Percentiles rank a stretch among this genome's conserved stretches.
phyloP scores from a whole-genome alignment of 2,888 invertebrate species.

The Carterocephalus palaemon region DNA sequence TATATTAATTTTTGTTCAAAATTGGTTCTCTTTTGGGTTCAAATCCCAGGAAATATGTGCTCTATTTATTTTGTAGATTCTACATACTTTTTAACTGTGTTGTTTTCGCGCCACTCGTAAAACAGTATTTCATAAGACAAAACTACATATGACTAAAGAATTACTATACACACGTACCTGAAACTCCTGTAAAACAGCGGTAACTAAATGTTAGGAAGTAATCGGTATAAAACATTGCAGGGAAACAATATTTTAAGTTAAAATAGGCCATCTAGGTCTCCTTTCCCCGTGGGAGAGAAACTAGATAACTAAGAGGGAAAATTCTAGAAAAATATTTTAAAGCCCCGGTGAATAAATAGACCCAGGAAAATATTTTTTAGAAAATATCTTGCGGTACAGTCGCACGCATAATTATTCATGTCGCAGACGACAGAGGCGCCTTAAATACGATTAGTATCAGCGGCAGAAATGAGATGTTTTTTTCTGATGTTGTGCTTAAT shows the following conservation, averaged over 20 bases:
- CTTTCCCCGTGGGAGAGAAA: neutral
- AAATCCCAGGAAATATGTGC: no score
- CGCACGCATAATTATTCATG: conserved; percentile 3
- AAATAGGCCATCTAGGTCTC: neutral
- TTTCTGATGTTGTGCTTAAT: neutral
- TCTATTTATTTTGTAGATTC: no score
- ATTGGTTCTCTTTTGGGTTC: no score
- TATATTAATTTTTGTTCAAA: no score
- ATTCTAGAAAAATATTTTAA: conserved; percentile 1
- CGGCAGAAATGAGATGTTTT: conserved; percentile 1
- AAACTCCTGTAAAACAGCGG: no score
- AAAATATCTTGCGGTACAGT: conserved; percentile 5
- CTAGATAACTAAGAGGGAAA: neutral
- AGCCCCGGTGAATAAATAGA: conserved; percentile 2
- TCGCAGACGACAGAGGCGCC: neutral
- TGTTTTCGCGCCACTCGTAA: no score
- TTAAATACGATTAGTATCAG: neutral
- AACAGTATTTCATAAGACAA: no score
- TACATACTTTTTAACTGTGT: no score
- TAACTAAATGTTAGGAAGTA: no score
- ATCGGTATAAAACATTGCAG: neutral
- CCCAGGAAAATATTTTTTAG: conserved; percentile 2
- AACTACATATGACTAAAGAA: no score
- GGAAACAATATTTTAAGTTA: neutral
- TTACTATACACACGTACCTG: no score